phyloP scores from a whole-genome alignment of 2,888 invertebrate genomes.

The Conchocele bisecta region DNA sequence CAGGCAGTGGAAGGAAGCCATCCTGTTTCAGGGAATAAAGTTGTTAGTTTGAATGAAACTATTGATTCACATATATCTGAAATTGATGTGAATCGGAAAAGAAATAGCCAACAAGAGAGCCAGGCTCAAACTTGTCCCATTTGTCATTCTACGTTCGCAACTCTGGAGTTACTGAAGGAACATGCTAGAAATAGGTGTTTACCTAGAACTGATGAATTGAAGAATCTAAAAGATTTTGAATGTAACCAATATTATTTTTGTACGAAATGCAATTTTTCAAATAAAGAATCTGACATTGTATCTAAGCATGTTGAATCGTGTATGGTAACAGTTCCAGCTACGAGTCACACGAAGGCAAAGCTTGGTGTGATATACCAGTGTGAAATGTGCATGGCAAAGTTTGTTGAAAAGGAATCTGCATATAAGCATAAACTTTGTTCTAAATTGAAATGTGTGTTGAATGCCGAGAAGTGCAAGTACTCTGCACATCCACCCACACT shows the following conservation, averaged over 20 bases:
- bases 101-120: no score
- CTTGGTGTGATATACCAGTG: constrained; percentile 35
- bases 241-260: constrained; percentile 36
- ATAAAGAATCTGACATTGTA: constrained; percentile 31
- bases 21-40: no score
- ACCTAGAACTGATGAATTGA: no score
- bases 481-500: not conserved
- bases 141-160: no score
- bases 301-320: constrained; percentile 46
- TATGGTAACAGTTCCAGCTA: constrained; percentile 5
- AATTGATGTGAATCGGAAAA: no score
- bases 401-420: constrained; percentile 36
- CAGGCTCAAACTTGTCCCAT: no score
- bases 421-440: constrained; percentile 53
- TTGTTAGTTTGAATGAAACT: no score
- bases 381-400: constrained; percentile 49
- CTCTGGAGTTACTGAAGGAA: no score
- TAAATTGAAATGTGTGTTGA: constrained; percentile 31
- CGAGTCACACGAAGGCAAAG: constrained; percentile 22
- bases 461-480: constrained; percentile 14
- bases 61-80: no score
- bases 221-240: constrained; percentile 27
- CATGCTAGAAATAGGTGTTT: no score
- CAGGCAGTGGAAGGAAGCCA: no score
- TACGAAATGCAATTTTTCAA: constrained; percentile 45